Base-by-base conservation (phyloP, 2,888 invertebrate species). In the Leptinotarsa juncta region DNA sequence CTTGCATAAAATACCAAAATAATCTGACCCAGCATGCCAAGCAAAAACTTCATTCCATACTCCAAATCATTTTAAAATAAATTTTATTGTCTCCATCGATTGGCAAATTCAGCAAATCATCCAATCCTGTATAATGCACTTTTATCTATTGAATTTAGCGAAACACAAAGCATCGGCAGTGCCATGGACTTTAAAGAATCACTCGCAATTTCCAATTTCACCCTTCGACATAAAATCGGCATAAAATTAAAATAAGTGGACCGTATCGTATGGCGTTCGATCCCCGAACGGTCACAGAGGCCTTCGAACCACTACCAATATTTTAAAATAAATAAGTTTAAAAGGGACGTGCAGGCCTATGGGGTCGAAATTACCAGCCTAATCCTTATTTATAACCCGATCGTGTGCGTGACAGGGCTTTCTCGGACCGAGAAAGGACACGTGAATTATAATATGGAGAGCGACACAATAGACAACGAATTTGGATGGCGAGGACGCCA, bases 271-370 rank as follows among this genome's bases (percentile, higher is more conserved):
- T 84, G 80, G 79, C 82, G 26, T 55, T 23, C 68, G 55, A 80
- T 81, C 75, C 68, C 49, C 70, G 78, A 79, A 81, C 80, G 79
- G 81, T 80, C 74, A 65, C 70, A 70, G 50, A 69, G 72, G 69
- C 71, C 67, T 70, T 73, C 75, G 42, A 67, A 84, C 81, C 84
- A 82, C 82, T 85, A 85, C 84, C 88, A 85, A 88, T 88, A 88
- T 88, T 88, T 88, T 88, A 88, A 88, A 88, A 88, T 88, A 88
- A 88, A 88, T 88, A 88, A 87, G 86, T 87, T 87, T 88, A 87
- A 87, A 73, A 86, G 87, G 88, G 87, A 87, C 87, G 86, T 85
- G 87, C 85, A 84, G 85, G 85, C 85, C 80, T 84, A 83, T 83
- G 83, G 87, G 87, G 86, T 85, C 84, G 85, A 85, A 87, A 87